A percentile compares a stretch with the other conserved stretches of the same genome.
phyloP scores from a whole-genome alignment of 2,113 vertebrate species.

The Odontophorus gujanensis region DNA sequence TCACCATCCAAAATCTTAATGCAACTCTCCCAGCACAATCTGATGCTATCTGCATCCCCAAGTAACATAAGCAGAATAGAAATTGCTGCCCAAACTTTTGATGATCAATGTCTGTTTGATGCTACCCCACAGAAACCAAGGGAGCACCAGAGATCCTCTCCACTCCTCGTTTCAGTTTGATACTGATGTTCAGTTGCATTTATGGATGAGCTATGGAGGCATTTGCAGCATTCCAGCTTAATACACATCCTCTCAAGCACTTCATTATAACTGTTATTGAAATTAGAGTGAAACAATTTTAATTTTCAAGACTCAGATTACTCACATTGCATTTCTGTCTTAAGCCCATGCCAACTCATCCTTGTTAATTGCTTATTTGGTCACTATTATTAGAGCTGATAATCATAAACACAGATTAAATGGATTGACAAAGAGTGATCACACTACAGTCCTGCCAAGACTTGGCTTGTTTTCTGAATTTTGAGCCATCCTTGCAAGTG shows the following conservation, averaged over 20 bases:
- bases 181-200: accelerated
- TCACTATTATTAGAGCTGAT: constrained; percentile 58
- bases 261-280: neutral
- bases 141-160: neutral
- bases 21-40: neutral
- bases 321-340: constrained; percentile 7
- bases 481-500: constrained; percentile 20
- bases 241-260: neutral
- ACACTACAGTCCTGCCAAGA: constrained; percentile 48
- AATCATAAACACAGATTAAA: constrained; percentile 53
- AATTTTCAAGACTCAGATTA: neutral
- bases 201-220: neutral
- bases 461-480: constrained; percentile 36
- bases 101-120: neutral
- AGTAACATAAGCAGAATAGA: neutral
- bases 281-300: neutral
- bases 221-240: neutral
- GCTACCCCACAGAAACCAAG: neutral
- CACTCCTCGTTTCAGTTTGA: accelerated
- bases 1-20: neutral
- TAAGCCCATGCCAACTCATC: constrained; percentile 14
- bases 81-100: neutral
- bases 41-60: neutral
- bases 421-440: constrained; percentile 25
- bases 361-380: constrained; percentile 55